Conservation (phyloP, 2,113 vertebrate genomes). For the Mobula birostris region DNA sequence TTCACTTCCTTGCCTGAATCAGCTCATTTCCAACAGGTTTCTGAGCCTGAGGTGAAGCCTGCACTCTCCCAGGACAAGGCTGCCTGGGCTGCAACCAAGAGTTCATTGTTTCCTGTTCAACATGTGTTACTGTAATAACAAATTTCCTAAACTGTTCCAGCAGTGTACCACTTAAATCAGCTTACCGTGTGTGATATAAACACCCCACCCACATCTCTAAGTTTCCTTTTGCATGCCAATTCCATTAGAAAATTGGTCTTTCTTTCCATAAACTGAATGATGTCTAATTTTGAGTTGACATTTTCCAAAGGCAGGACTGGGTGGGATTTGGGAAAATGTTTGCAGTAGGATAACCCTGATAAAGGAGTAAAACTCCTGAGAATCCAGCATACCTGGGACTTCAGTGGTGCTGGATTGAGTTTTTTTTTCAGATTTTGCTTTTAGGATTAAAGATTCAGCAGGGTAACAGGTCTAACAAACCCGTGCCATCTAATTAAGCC, state of each 20-base stretch:
- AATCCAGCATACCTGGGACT: no score
- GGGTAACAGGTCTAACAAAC: no score
- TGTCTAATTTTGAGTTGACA: neutral
- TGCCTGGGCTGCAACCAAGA: neutral
- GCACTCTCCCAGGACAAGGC: neutral
- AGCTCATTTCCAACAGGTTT: no score
- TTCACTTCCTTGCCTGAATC: neutral
- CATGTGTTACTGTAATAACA: neutral
- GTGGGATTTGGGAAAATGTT: neutral
- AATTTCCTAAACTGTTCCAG: neutral
- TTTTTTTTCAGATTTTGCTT: no score
- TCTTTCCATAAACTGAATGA: neutral
- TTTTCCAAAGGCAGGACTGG: neutral
- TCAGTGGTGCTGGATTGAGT: no score
- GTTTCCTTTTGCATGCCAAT: neutral
- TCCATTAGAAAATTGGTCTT: neutral
- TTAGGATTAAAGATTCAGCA: no score
- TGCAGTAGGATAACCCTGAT: neutral
- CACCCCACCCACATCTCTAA: neutral
- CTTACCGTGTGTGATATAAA: neutral
- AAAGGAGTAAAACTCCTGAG: no score
- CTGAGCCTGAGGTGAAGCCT: neutral
- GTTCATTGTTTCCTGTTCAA: neutral
- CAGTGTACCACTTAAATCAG: neutral
- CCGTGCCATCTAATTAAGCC: no score